Percentiles rank a stretch among this genome's conserved stretches.
Evolutionary conservation across 1,140 invertebrate species (phyloP).

Genomic region (Andricus grossulariae): DNA sequence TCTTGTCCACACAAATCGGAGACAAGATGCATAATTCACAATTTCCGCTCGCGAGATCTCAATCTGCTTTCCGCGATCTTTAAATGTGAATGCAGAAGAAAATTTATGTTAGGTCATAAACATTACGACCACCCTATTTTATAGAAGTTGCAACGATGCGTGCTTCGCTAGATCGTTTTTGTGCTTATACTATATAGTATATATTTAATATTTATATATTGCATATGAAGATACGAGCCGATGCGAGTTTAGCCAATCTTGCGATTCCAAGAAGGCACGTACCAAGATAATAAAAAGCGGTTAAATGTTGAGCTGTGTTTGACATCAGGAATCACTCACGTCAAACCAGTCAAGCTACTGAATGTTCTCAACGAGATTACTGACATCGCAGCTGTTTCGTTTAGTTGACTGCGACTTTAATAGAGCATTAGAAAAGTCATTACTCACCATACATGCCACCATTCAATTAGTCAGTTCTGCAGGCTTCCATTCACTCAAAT

Average conservation of each 20-base stretch:
- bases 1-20: background rate
- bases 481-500: background rate
- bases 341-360: conserved; percentile 16
- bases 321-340: conserved; percentile 21
- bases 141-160: background rate
- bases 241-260: background rate
- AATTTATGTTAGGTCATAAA: conserved; percentile 18
- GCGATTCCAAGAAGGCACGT: background rate
- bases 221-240: background rate
- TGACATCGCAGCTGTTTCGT: background rate
- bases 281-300: background rate
- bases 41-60: conserved; percentile 20
- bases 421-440: conserved; percentile 23
- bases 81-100: background rate
- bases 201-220: no score
- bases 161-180: background rate
- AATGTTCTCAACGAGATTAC: background rate
- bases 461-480: conserved; percentile 14
- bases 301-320: background rate
- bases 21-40: conserved; percentile 17
- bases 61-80: conserved; percentile 20
- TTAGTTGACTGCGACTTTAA: conserved; percentile 15
- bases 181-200: no score
- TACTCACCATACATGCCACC: conserved; percentile 20
- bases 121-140: background rate